phyloP scores from a whole-genome alignment of 2,113 vertebrate genomes.

The Prionailurus bengalensis region DNA sequence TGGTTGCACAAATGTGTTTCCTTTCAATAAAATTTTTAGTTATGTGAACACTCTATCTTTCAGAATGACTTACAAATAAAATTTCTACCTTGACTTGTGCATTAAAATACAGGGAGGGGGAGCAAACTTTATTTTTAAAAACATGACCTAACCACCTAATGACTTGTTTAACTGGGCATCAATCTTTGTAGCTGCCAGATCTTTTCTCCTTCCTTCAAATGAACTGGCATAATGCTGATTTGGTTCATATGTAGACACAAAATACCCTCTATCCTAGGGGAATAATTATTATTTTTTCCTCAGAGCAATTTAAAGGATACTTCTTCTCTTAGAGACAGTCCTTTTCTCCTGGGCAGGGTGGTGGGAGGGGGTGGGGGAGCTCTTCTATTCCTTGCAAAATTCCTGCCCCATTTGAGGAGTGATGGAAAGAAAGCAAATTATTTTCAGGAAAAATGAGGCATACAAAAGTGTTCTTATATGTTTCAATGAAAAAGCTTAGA shows the following conservation, averaged over 20 bases:
- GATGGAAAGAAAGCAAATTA: conserved; percentile 1
- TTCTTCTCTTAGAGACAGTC: background rate
- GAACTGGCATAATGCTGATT: conserved; percentile 42
- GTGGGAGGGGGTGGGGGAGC: no score
- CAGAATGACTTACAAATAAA: conserved; percentile 48
- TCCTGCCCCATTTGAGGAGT: background rate
- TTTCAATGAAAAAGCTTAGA: conserved; percentile 28
- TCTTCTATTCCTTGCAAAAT: background rate
- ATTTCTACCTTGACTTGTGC: background rate
- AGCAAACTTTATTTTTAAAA: conserved; percentile 21
- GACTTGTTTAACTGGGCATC: conserved; percentile 18
- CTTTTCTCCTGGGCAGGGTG: background rate
- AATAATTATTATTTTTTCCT: conserved; percentile 7
- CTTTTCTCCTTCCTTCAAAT: conserved; percentile 52
- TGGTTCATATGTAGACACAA: background rate
- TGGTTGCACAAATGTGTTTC: conserved; percentile 38
- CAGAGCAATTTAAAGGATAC: background rate
- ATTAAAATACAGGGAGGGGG: background rate
- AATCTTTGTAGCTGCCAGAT: conserved; percentile 33
- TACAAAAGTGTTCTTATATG: background rate
- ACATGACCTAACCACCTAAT: background rate
- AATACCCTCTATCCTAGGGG: background rate
- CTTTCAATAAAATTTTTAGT: conserved; percentile 48
- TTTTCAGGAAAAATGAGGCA: background rate
- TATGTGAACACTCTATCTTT: conserved; percentile 51